Evolutionary conservation across 2,113 vertebrate genomes (phyloP).

Genomic region (Microtus oregoni): DNA sequence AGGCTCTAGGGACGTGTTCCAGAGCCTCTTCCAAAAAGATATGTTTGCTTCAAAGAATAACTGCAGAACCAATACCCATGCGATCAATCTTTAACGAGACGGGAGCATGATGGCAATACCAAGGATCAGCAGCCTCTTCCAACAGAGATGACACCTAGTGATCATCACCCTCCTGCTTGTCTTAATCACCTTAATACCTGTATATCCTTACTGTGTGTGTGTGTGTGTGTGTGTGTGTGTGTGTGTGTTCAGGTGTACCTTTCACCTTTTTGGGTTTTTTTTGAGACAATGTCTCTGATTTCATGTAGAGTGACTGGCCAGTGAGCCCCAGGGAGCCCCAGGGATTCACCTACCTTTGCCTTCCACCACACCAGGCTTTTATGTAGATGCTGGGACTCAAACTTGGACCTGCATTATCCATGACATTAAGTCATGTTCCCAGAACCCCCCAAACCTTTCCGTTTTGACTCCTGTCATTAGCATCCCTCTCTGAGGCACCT

Average conservation of each 20-base stretch:
- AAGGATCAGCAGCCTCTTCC: background rate
- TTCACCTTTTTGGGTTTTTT: background rate
- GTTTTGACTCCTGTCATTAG: background rate
- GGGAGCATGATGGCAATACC: background rate
- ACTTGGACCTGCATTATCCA: background rate
- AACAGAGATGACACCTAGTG: background rate
- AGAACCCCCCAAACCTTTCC: background rate
- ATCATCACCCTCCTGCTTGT: background rate
- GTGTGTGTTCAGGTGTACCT: background rate
- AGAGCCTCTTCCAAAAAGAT: constrained; percentile 11
- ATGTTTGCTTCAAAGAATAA: constrained; percentile 43
- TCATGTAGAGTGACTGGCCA: background rate
- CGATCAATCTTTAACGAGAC: background rate
- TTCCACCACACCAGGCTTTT: background rate
- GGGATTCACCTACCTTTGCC: background rate
- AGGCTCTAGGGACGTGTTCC: constrained; percentile 24
- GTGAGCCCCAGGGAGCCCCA: background rate
- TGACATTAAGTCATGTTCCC: background rate
- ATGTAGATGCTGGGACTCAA: background rate
- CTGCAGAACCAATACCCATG: background rate
- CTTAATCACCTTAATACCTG: constrained; percentile 6
- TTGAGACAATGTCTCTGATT: background rate
- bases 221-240: background rate
- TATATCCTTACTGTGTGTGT: background rate
- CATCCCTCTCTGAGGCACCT: background rate